Conservation (phyloP, 2,113 vertebrate species). For the Pedetes capensis region DNA sequence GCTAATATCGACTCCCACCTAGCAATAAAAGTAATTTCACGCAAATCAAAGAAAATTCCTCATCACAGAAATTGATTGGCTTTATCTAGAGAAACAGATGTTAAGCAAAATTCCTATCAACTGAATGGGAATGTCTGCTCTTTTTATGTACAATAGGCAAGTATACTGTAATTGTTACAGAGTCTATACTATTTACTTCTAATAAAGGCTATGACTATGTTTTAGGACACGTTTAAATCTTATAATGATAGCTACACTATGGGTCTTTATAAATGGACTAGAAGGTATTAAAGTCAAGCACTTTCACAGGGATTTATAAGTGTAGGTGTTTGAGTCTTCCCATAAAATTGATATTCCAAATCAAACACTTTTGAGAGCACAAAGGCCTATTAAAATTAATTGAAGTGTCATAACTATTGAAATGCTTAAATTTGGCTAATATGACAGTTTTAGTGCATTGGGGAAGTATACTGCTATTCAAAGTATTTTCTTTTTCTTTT, state of each 20-base stretch:
- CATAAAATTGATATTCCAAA: background rate
- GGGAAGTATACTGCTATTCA: background rate
- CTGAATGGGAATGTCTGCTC: background rate
- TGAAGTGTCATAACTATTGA: background rate
- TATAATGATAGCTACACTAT: background rate
- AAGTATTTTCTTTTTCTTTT: no score
- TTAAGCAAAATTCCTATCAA: background rate
- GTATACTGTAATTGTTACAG: background rate
- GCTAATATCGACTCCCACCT: conserved; percentile 46
- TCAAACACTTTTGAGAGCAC: background rate
- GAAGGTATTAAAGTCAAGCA: background rate
- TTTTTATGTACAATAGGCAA: background rate
- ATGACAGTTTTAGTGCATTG: background rate
- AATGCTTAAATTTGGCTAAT: background rate
- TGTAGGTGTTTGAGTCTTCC: background rate
- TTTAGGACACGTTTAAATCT: background rate
- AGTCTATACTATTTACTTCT: background rate
- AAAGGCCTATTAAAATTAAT: background rate
- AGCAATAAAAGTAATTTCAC: conserved; percentile 53
- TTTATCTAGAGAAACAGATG: background rate
- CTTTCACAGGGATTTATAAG: background rate
- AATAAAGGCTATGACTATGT: background rate
- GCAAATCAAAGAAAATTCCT: conserved; percentile 27
- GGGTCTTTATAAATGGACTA: background rate
- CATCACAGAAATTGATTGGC: background rate